Evolutionary conservation across 1,140 invertebrate species (phyloP).

Genomic region (Monomorium pharaonis): DNA sequence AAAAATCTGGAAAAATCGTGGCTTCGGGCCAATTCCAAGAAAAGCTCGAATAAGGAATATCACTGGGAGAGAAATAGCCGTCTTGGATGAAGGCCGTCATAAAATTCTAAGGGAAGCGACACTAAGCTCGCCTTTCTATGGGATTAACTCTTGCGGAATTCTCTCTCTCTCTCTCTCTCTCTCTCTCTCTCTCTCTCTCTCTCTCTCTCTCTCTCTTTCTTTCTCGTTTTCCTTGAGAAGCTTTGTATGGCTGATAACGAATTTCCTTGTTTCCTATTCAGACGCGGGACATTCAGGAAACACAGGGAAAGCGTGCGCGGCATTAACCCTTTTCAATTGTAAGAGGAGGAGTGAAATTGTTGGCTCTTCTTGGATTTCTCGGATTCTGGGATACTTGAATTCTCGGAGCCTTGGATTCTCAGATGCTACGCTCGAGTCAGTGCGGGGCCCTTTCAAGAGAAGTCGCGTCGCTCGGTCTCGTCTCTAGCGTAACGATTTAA

Average conservation of each 20-base stretch:
- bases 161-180: not conserved
- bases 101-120: constrained; percentile 40
- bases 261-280: constrained; percentile 55
- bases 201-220: not conserved
- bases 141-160: constrained; percentile 51
- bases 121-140: constrained; percentile 47
- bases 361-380: not conserved
- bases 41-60: constrained; percentile 49
- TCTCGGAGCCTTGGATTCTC: not conserved
- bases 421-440: too few species aligned
- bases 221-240: constrained; percentile 7
- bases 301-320: constrained; percentile 18
- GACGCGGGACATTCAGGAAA: constrained; percentile 31
- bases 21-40: not conserved
- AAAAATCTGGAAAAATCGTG: constrained; percentile 19
- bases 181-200: not conserved
- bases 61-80: constrained; percentile 11
- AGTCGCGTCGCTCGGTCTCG: not conserved
- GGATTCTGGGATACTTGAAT: not conserved
- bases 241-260: constrained; percentile 41
- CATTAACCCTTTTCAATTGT: constrained; percentile 51
- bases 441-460: not conserved
- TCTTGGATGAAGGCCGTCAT: constrained; percentile 37
- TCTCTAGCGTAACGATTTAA: not conserved
- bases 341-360: constrained; percentile 11